These are phyloP conservation scores for Ormyrus rosae DNA, from an alignment of 2,888 invertebrate species.

Conservation along the genomic window DNA sequence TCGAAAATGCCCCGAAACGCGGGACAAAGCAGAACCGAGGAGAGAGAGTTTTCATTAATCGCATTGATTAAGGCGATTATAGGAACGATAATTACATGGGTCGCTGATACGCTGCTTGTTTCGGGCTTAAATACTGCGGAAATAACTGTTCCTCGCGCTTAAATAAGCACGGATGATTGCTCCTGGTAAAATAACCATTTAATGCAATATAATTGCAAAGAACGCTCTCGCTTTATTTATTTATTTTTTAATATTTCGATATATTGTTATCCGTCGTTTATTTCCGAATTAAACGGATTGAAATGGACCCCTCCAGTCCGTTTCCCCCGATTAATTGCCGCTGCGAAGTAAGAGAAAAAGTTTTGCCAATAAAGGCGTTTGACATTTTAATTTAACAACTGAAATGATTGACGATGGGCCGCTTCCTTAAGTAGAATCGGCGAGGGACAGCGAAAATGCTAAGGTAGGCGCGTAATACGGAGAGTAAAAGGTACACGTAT, in stretches of 20 bases:
- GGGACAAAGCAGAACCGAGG: too few species aligned
- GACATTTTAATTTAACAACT: conserved; percentile 44
- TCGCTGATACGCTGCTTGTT: too few species aligned
- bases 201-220: background rate
- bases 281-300: too few species aligned
- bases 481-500: conserved; percentile 10
- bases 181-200: background rate
- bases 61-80: conserved; percentile 38
- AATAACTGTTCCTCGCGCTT: background rate
- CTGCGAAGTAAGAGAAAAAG: background rate
- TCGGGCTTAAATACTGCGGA: conserved; percentile 5
- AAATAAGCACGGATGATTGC: background rate
- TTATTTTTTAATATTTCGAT: too few species aligned
- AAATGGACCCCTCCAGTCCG: too few species aligned
- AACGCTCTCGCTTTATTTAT: too few species aligned
- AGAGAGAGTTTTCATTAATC: conserved; percentile 29
- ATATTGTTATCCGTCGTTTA: too few species aligned
- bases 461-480: conserved; percentile 9
- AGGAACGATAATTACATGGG: background rate
- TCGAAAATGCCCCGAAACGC: too few species aligned
- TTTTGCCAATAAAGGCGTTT: conserved; percentile 21
- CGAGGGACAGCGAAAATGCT: background rate
- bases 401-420: conserved; percentile 20
- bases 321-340: too few species aligned
- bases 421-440: conserved; percentile 11